phyloP scores from a whole-genome alignment of 2,888 invertebrate species.

The Cephus pygmeus region DNA sequence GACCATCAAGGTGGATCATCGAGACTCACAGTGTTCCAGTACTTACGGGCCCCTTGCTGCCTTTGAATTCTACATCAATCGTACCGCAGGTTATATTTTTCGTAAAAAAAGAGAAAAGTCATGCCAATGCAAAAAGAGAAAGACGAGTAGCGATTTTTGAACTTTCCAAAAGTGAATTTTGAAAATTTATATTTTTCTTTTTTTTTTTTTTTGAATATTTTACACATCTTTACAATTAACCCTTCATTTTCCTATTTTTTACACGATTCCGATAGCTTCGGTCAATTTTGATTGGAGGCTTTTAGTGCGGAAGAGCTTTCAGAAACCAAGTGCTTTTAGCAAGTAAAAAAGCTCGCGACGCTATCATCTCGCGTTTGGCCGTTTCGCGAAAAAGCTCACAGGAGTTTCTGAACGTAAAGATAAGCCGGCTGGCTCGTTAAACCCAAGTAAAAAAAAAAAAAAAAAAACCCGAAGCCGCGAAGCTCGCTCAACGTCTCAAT shows the following conservation, averaged over 20 bases:
- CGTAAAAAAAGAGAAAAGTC: not conserved
- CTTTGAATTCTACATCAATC: conserved; percentile 79
- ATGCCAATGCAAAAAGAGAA: not conserved
- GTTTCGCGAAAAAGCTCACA: not conserved
- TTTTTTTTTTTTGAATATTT: not conserved
- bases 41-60: conserved; percentile 82
- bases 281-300: not conserved
- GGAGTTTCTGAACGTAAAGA: not conserved
- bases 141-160: too few species aligned
- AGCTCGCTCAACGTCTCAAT: not conserved
- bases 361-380: not conserved
- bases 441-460: not conserved
- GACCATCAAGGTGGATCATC: conserved; percentile 75
- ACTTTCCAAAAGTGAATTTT: too few species aligned
- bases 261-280: not conserved
- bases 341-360: not conserved
- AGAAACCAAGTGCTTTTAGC: not conserved
- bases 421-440: not conserved
- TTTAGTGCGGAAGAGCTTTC: not conserved
- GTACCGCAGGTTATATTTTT: conserved; percentile 71
- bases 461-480: not conserved
- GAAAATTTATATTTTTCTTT: not conserved
- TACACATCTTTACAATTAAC: too few species aligned
- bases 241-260: not conserved
- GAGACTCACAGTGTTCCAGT: conserved; percentile 83